phyloP scores from a whole-genome alignment of 2,797 vertebrate genomes.

The Sebastes minor region DNA sequence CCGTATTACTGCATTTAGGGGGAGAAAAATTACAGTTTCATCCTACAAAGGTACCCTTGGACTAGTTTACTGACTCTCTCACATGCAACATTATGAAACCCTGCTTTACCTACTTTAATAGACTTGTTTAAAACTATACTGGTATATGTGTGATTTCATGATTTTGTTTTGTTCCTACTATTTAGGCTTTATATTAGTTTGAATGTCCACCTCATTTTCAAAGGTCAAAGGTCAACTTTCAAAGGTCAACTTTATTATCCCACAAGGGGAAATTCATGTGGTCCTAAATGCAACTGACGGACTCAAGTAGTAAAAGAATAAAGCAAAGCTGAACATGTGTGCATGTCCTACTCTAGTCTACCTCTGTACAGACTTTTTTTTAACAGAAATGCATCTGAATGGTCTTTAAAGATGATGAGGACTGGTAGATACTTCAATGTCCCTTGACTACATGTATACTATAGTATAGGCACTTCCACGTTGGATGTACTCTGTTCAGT shows the following conservation, averaged over 20 bases:
- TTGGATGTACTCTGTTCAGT: neutral
- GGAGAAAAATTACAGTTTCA: neutral
- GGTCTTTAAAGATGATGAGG: neutral
- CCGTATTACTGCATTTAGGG: neutral
- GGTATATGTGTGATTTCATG: neutral
- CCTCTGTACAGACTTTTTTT: neutral
- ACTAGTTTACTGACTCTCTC: neutral
- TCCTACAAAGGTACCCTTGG: neutral
- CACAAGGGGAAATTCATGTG: too few species aligned
- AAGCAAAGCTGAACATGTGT: neutral
- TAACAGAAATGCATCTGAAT: neutral
- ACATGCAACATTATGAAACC: neutral
- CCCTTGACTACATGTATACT: too few species aligned
- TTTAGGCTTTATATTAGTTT: neutral
- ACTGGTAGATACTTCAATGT: neutral
- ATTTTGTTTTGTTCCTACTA: too few species aligned
- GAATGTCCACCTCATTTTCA: neutral
- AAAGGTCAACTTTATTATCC: too few species aligned
- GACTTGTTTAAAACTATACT: neutral
- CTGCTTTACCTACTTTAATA: neutral
- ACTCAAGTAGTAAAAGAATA: neutral
- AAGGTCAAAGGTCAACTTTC: too few species aligned
- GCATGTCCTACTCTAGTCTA: neutral
- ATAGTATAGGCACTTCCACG: rapidly evolving
- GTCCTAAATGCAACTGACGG: neutral